These are phyloP conservation scores for Rhinogobius similis DNA, from an alignment of 2,113 vertebrate genomes.

Conservation along the genomic window DNA sequence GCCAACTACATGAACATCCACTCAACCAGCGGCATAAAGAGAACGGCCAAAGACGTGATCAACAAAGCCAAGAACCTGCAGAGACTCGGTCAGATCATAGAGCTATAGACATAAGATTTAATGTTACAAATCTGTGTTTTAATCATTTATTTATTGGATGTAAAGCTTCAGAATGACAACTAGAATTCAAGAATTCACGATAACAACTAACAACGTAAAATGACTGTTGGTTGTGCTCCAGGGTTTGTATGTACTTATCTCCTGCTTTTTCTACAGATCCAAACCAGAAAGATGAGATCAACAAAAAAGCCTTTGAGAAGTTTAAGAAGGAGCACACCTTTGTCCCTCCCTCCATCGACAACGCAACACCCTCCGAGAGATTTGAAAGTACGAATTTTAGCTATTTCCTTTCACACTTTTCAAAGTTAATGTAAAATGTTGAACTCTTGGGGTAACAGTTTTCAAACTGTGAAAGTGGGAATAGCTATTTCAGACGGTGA, in stretches of 20 bases:
- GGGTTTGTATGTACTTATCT: background rate
- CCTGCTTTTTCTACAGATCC: conserved; percentile 79
- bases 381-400: conserved; percentile 82
- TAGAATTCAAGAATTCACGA: too few relatives aligned
- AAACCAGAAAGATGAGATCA: conserved; percentile 94
- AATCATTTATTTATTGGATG: too few relatives aligned
- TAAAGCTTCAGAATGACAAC: too few relatives aligned
- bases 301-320: conserved; percentile 97
- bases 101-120: too few relatives aligned
- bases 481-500: too few relatives aligned
- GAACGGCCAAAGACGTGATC: conserved; percentile 96
- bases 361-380: conserved; percentile 89
- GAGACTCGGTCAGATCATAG: conserved; percentile 85
- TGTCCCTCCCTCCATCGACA: conserved; percentile 86
- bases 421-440: too few relatives aligned
- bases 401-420: background rate
- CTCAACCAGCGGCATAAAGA: conserved; percentile 88
- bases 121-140: too few relatives aligned
- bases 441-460: too few relatives aligned
- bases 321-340: conserved; percentile 92
- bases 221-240: too few relatives aligned
- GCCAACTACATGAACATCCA: conserved; percentile 98
- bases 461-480: too few relatives aligned
- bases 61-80: conserved; percentile 97
- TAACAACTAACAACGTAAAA: too few relatives aligned